phyloP scores from a whole-genome alignment of 1,140 invertebrate species.

The Arion vulgaris region DNA sequence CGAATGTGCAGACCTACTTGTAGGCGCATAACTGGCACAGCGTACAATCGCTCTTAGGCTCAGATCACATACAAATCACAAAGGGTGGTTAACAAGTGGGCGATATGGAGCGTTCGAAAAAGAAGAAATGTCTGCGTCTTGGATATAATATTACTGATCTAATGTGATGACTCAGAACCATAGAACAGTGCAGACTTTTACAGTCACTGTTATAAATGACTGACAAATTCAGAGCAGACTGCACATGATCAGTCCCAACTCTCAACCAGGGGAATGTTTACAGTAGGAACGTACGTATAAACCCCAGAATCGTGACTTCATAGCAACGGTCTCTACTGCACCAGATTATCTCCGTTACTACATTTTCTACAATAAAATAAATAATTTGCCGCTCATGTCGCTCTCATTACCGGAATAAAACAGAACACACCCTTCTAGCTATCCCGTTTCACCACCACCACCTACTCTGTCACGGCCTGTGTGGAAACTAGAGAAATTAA shows the following conservation, averaged over 20 bases:
- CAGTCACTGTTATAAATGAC: too few relatives aligned
- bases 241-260: background rate
- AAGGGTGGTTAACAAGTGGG: too few relatives aligned
- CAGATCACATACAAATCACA: too few relatives aligned
- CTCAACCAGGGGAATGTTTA: background rate
- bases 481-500: background rate
- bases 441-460: background rate
- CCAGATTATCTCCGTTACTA: constrained; percentile 2
- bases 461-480: background rate
- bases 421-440: constrained; percentile 7
- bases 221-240: background rate
- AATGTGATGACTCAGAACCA: too few relatives aligned
- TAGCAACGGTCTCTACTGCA: background rate
- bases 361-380: constrained; percentile 5
- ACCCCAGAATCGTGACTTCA: background rate
- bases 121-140: too few relatives aligned
- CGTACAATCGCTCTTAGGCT: too few relatives aligned
- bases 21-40: too few relatives aligned
- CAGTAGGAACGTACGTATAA: background rate
- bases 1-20: too few relatives aligned
- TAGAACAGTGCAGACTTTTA: too few relatives aligned
- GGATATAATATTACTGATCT: too few relatives aligned
- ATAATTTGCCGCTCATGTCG: constrained; percentile 7
- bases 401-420: constrained; percentile 23
- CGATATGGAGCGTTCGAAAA: too few relatives aligned